phyloP scores from a whole-genome alignment of 2,797 vertebrate species.

The Ispidina picta region DNA sequence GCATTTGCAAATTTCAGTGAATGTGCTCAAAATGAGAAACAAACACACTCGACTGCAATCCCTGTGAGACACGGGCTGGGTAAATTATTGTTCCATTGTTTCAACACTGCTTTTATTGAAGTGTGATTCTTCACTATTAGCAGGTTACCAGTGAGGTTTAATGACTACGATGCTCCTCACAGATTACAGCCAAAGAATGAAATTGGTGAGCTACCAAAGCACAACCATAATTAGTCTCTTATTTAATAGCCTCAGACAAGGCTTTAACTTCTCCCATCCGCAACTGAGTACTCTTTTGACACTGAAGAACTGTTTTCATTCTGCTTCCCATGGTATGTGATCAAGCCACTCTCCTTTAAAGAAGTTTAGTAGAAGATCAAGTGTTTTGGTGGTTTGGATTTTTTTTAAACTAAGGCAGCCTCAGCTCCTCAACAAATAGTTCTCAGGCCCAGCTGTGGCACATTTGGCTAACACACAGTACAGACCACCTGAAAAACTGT shows the following conservation, averaged over 20 bases:
- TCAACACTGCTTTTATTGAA: constrained; percentile 40
- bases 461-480: not conserved
- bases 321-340: not conserved
- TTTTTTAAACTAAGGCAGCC: not conserved
- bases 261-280: constrained; percentile 52
- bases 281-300: constrained; percentile 12
- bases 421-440: not conserved
- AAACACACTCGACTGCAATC: constrained; percentile 42
- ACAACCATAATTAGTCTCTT: constrained; percentile 48
- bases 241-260: constrained; percentile 52
- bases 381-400: not conserved
- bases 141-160: constrained; percentile 29
- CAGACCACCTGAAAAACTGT: not conserved
- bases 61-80: not conserved
- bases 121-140: constrained; percentile 27
- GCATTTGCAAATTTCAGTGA: constrained; percentile 51
- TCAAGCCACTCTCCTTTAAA: not conserved
- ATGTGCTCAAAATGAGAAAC: constrained; percentile 58
- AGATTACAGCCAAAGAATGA: constrained; percentile 49
- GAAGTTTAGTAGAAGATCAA: not conserved
- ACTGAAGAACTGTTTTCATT: constrained; percentile 1
- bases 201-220: constrained; percentile 62
- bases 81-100: constrained; percentile 56
- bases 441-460: not conserved
- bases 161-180: constrained; percentile 25